Evolutionary conservation across 2,888 invertebrate genomes (phyloP).

Genomic region (Chaetogeoica ovagalla): DNA sequence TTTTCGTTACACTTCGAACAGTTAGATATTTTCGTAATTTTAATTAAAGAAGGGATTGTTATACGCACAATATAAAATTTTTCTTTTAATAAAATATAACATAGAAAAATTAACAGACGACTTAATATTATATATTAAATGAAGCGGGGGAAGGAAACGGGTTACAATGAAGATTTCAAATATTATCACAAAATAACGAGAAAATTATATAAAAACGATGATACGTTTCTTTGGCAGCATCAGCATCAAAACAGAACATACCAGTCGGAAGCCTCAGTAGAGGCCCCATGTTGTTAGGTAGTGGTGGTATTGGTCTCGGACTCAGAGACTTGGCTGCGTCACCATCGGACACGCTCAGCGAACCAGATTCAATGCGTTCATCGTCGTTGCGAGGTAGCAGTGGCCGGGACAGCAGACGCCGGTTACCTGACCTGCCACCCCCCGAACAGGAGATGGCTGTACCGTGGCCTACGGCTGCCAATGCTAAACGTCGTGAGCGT

Average conservation of each 20-base stretch:
- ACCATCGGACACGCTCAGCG: constrained; percentile 62
- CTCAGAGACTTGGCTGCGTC: constrained; percentile 60
- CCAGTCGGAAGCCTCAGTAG: constrained; percentile 59
- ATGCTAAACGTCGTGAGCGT: constrained; percentile 59
- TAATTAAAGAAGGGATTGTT: too few species aligned
- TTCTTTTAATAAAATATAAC: too few species aligned
- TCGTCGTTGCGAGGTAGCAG: constrained; percentile 61
- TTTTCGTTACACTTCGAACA: too few species aligned
- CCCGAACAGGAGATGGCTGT: constrained; percentile 11
- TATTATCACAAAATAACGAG: too few species aligned
- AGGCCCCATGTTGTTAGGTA: constrained; percentile 54
- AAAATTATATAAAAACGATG: too few species aligned
- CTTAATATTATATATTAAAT: too few species aligned
- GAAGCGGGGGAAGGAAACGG: too few species aligned
- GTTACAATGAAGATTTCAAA: too few species aligned
- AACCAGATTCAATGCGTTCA: constrained; percentile 62
- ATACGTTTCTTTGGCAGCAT: constrained; percentile 52
- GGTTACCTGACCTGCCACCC: constrained; percentile 32
- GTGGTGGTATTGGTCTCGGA: not conserved
- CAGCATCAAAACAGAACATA: constrained; percentile 59
- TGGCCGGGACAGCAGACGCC: constrained; percentile 2
- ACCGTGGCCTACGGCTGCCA: constrained; percentile 60
- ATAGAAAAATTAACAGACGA: too few species aligned
- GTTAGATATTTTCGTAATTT: too few species aligned
- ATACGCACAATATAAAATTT: too few species aligned